Percentiles rank a stretch among this genome's conserved stretches.
phyloP scores from a whole-genome alignment of 92 coral and sea anemone species.

The Epizoanthus rinbou region DNA sequence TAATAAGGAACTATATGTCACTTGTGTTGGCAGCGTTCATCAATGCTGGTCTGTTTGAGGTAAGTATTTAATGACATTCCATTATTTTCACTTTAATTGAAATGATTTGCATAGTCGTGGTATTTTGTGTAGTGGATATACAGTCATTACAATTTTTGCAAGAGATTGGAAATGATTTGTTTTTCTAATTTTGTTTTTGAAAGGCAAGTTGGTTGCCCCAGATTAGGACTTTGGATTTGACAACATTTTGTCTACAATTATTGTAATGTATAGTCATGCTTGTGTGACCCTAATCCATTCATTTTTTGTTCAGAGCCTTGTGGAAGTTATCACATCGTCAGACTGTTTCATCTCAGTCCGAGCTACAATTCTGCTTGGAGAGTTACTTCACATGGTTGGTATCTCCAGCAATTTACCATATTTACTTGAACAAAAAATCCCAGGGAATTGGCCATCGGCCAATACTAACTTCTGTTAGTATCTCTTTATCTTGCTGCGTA shows the following conservation, averaged over 20 bases:
- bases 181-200: too few species aligned
- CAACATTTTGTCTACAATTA: too few species aligned
- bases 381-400: constrained; percentile 92
- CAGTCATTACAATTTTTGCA: too few species aligned
- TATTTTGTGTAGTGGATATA: too few species aligned
- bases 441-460: neutral
- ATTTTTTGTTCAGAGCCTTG: constrained; percentile 76
- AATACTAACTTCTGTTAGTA: too few species aligned
- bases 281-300: neutral
- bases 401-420: too few species aligned
- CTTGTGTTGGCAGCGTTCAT: constrained; percentile 93
- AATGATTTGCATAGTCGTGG: too few species aligned
- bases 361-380: constrained; percentile 94
- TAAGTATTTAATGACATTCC: constrained; percentile 1
- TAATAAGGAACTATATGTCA: constrained; percentile 83
- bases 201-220: too few species aligned
- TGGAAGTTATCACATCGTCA: constrained; percentile 95
- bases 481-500: too few species aligned
- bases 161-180: too few species aligned
- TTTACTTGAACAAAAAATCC: neutral
- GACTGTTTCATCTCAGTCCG: constrained; percentile 92
- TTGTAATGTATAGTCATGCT: neutral
- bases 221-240: too few species aligned
- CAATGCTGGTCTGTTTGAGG: constrained; percentile 97
- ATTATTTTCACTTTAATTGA: neutral